Percentiles rank a stretch among this genome's conserved stretches.
These are phyloP conservation scores for Dioctria rufipes DNA, from an alignment of 2,888 invertebrate species.

Conservation along the genomic window DNA sequence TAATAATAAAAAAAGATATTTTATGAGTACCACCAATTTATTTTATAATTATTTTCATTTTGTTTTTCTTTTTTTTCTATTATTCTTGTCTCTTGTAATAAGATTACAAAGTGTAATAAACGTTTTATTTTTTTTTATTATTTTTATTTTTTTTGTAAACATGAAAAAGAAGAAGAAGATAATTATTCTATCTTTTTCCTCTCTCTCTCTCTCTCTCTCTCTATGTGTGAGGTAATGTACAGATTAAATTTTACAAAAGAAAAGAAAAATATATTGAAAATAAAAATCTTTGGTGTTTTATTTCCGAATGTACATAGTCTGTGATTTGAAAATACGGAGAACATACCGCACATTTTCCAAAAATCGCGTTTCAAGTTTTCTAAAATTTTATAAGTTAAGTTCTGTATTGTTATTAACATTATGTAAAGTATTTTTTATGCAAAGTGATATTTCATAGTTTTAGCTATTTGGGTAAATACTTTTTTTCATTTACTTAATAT, in stretches of 20 bases:
- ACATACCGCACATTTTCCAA: no score
- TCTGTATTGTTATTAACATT: no score
- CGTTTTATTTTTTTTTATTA: slow-evolving; percentile 36
- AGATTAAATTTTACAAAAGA: slow-evolving; percentile 52
- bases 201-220: no score
- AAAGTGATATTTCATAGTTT: no score
- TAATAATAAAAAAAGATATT: slow-evolving; percentile 11
- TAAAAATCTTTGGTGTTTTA: background rate
- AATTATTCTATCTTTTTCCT: slow-evolving; percentile 51
- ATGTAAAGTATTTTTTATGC: no score
- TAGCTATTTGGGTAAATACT: no score
- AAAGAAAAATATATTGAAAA: slow-evolving; percentile 42
- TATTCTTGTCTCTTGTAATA: slow-evolving; percentile 53
- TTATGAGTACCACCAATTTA: slow-evolving; percentile 57
- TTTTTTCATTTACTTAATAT: no score
- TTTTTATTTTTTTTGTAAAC: slow-evolving; percentile 41
- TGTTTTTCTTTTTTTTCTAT: background rate
- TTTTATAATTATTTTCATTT: slow-evolving; percentile 53
- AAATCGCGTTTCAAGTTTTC: no score
- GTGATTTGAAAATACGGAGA: no score
- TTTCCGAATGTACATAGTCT: background rate
- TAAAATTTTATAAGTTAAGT: no score
- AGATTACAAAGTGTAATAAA: slow-evolving; percentile 58
- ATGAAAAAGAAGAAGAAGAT: slow-evolving; percentile 33
- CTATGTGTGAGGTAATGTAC: slow-evolving; percentile 49